Base-by-base conservation (phyloP, 2,797 vertebrate species). In the Taeniopygia guttata region DNA sequence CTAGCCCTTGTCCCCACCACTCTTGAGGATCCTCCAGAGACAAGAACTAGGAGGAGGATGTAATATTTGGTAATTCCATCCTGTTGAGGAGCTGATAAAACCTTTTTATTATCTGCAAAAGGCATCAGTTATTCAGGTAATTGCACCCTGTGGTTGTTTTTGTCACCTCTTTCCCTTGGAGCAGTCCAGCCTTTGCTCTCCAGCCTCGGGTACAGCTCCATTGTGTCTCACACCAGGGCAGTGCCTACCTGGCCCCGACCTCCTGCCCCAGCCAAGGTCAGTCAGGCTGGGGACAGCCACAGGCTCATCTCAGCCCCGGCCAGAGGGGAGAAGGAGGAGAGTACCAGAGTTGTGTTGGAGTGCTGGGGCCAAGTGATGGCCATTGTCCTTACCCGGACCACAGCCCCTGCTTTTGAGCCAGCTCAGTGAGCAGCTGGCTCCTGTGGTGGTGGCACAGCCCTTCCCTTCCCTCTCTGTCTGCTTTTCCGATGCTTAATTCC, bases 231-330 rank as follows among this genome's bases (percentile, higher is more conserved):
- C 17, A 48, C 11, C 60, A 3, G 2, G 66, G 43, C 7, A 4
- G 45, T 63, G 66, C 13, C 48, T 13, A 40, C 22, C 32, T 36
- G 40, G n/a, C 14, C 13, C 34, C 72, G 52, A 8, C 11, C 40
- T 45, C 29, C 34, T 15, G 18, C 2, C 10, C 15, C 20, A 63
- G 40, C 30, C 7, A 26, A 48, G 42, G 29, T 10, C 3, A 5
- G 12, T 26, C 62, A 62, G 0, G 0, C 19, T 26, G 29, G 18
- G 27, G 55, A 56, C 0, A 4, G 46, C 17, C 3, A 2, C 2
- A 5, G 46, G 51, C 18, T 66, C 21, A 56, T 49, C 54, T 79
- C 42, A 74, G 45, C 29, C 26, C 22, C 7, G 11, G 60, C 27
- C 59, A 43, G 60, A 67, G 13, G 9, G 21, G 12, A 59, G 51